A percentile compares a stretch with the other conserved stretches of the same genome.
Evolutionary conservation across 2,113 vertebrate species (phyloP).

Genomic region (Aptenodytes forsteri): DNA sequence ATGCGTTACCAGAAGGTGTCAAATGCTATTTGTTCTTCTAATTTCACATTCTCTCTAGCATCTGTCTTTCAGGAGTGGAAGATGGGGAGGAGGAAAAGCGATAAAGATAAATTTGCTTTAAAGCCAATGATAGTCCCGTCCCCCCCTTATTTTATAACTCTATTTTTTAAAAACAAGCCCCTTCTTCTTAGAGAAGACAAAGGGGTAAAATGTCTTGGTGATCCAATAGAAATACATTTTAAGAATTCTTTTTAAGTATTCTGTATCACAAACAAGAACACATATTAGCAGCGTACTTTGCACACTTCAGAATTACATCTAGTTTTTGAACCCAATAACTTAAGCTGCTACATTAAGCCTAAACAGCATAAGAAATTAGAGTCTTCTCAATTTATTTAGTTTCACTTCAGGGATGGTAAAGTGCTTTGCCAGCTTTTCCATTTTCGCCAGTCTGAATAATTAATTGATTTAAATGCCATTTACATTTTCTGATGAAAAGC

Average conservation of each 20-base stretch:
- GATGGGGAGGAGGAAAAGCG: not conserved
- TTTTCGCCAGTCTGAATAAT: slow-evolving; percentile 71
- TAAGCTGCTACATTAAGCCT: not conserved
- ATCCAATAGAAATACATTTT: not conserved
- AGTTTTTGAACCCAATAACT: not conserved
- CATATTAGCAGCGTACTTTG: not conserved
- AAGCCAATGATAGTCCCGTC: fast-evolving
- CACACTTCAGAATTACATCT: not conserved
- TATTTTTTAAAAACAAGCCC: not conserved
- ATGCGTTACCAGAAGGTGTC: not conserved
- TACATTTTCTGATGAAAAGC: slow-evolving; percentile 68
- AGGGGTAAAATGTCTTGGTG: not conserved
- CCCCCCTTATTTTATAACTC: fast-evolving
- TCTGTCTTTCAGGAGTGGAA: not conserved
- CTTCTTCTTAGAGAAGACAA: not conserved
- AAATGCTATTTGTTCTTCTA: not conserved
- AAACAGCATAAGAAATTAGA: slow-evolving; percentile 2
- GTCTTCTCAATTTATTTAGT: slow-evolving; percentile 36
- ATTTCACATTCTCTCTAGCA: not conserved
- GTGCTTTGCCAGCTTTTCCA: slow-evolving; percentile 48
- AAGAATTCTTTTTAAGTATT: not conserved
- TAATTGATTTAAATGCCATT: slow-evolving; percentile 67
- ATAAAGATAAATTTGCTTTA: not conserved
- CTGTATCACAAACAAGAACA: not conserved
- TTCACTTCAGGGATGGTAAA: slow-evolving; percentile 36